Percentiles rank a stretch among this genome's conserved stretches.
Conservation (phyloP, 2,888 invertebrate genomes). For the Noctuana brunneofusca region DNA sequence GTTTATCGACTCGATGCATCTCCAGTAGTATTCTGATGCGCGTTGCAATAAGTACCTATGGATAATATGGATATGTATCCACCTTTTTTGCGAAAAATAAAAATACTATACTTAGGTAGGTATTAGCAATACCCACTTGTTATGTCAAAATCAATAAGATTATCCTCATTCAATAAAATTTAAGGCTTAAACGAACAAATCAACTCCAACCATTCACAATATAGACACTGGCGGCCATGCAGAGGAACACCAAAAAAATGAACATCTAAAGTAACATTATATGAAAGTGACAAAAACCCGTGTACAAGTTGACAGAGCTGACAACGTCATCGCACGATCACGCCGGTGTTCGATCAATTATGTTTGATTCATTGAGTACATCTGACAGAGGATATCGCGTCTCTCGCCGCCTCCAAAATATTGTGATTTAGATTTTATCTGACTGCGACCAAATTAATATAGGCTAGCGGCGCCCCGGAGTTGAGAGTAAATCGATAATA, state of each 20-base stretch:
- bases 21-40: not conserved
- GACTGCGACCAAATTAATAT: conserved; percentile 47
- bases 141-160: not conserved
- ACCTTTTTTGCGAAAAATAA: not conserved
- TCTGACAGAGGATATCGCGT: conserved; percentile 54
- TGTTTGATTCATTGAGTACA: conserved; percentile 73
- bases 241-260: conserved; percentile 41
- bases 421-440: conserved; percentile 78
- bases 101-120: not conserved
- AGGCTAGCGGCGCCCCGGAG: conserved; percentile 39
- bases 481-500: conserved; percentile 31
- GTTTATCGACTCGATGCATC: conserved; percentile 9
- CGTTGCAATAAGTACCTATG: not conserved
- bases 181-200: conserved; percentile 15
- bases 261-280: conserved; percentile 40
- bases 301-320: conserved; percentile 61
- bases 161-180: not conserved
- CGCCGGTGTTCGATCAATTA: conserved; percentile 69
- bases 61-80: not conserved
- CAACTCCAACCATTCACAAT: conserved; percentile 41
- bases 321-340: conserved; percentile 51
- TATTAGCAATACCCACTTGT: too few species aligned
- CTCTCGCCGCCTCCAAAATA: conserved; percentile 68
- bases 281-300: conserved; percentile 65
- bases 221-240: conserved; percentile 37